Conservation (phyloP, 2,797 vertebrate species). For the Arnoldichthys spilopterus region DNA sequence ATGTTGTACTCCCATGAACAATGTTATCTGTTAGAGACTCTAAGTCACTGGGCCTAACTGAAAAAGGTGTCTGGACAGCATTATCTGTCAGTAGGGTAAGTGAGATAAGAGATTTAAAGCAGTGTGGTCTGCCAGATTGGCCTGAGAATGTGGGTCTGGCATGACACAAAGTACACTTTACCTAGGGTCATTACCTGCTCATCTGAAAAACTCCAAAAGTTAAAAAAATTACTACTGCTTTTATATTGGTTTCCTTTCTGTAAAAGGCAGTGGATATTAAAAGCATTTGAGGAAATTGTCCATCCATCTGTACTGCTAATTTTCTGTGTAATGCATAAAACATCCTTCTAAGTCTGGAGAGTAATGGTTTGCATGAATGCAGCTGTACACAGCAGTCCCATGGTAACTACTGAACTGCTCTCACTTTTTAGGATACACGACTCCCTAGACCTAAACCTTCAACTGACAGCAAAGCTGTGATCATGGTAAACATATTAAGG, state of each 20-base stretch:
- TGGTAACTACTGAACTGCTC: conserved; percentile 13
- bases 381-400: conserved; percentile 11
- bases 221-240: background rate
- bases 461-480: conserved; percentile 18
- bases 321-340: conserved; percentile 29
- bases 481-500: conserved; percentile 21
- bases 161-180: conserved; percentile 9
- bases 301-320: conserved; percentile 11
- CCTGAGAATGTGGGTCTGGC: conserved; percentile 22
- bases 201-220: background rate
- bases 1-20: background rate
- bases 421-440: conserved; percentile 6
- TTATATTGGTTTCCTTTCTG: conserved; percentile 11
- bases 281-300: background rate
- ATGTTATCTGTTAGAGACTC: conserved; percentile 9
- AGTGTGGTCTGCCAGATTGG: conserved; percentile 6
- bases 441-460: conserved; percentile 3
- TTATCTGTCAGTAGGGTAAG: conserved; percentile 31
- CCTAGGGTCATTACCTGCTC: background rate
- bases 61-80: conserved; percentile 14
- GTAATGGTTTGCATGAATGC: conserved; percentile 10
- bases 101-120: conserved; percentile 31
- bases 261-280: background rate
- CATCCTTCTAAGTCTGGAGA: background rate
- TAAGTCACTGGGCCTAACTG: conserved; percentile 1